Conservation (phyloP, 2,797 vertebrate species). For the Falco concolor region DNA sequence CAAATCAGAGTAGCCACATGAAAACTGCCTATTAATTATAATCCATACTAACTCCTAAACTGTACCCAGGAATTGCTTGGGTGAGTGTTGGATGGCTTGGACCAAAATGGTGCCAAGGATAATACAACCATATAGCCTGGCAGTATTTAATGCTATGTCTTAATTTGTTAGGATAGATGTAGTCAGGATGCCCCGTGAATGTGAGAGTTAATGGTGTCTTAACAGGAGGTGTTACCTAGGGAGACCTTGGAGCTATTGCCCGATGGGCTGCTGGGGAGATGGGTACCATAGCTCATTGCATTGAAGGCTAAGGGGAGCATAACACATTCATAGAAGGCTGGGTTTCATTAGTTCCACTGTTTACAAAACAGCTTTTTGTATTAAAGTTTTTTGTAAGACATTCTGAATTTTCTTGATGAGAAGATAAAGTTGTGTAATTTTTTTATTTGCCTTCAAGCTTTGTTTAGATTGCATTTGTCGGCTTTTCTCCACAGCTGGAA, state of each 20-base stretch:
- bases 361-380: slow-evolving; percentile 1
- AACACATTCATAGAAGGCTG: background rate
- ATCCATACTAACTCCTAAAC: background rate
- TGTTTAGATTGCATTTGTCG: slow-evolving; percentile 8
- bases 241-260: background rate
- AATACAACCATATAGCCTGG: accelerated
- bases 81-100: background rate
- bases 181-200: background rate
- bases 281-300: accelerated
- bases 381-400: background rate
- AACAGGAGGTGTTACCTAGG: background rate
- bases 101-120: background rate
- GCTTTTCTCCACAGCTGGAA: background rate
- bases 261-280: accelerated
- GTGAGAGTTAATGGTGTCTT: background rate
- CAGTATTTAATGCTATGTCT: background rate
- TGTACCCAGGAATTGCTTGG: background rate
- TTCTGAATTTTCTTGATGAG: background rate
- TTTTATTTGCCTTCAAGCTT: slow-evolving; percentile 17
- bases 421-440: background rate
- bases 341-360: background rate
- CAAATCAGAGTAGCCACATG: background rate
- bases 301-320: background rate
- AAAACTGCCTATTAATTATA: background rate
- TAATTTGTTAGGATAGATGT: background rate